Percentiles rank a stretch among this genome's conserved stretches.
Evolutionary conservation across 2,888 invertebrate genomes (phyloP).

Genomic region (Zele albiditarsus): DNA sequence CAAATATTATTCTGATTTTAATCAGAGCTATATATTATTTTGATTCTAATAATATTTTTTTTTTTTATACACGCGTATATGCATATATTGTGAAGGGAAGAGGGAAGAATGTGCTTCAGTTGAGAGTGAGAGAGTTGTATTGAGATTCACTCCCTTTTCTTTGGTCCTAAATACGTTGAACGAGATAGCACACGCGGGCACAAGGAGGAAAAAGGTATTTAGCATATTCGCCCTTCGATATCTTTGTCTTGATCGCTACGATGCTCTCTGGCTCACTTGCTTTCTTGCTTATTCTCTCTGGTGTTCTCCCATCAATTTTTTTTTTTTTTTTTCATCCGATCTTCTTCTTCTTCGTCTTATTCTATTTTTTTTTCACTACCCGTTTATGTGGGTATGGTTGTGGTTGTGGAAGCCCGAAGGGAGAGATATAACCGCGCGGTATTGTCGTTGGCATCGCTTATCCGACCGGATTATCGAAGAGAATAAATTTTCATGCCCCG

Average conservation of each 20-base stretch:
- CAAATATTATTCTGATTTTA: too few relatives aligned
- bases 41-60: too few relatives aligned
- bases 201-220: slow-evolving; percentile 64
- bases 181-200: slow-evolving; percentile 3
- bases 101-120: background rate
- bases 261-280: slow-evolving; percentile 38
- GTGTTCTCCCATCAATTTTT: slow-evolving; percentile 12
- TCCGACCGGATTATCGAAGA: slow-evolving; percentile 53
- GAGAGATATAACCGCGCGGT: slow-evolving; percentile 37
- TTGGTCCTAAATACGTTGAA: slow-evolving; percentile 14
- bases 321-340: slow-evolving; percentile 25
- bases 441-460: slow-evolving; percentile 55
- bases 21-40: too few relatives aligned
- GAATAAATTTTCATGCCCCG: slow-evolving; percentile 56
- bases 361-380: background rate
- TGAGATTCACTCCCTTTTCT: slow-evolving; percentile 17
- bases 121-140: background rate
- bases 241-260: slow-evolving; percentile 55
- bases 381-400: slow-evolving; percentile 2
- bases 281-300: slow-evolving; percentile 30
- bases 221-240: slow-evolving; percentile 67
- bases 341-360: slow-evolving; percentile 5
- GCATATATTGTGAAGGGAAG: background rate
- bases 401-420: slow-evolving; percentile 24
- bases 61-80: background rate